Conservation (phyloP, 2,113 vertebrate genomes). For the Muntiacus muntjak region DNA sequence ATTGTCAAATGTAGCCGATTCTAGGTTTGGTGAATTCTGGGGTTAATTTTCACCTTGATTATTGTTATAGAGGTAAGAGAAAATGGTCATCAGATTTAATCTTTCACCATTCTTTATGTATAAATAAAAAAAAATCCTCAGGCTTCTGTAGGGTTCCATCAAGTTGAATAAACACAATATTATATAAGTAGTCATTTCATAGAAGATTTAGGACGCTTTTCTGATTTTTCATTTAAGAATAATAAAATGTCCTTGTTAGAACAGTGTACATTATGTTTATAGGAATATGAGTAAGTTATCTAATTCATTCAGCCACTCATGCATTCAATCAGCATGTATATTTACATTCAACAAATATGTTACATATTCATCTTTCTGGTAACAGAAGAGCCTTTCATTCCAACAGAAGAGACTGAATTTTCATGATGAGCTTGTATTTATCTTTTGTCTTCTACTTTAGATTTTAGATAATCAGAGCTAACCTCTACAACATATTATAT, state of each 20-base stretch:
- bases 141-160: neutral
- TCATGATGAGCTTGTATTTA: conserved; percentile 7
- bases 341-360: conserved; percentile 31
- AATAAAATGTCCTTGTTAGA: neutral
- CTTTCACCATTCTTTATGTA: neutral
- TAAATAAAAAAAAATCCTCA: neutral
- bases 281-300: neutral
- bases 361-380: conserved; percentile 13
- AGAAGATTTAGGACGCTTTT: neutral
- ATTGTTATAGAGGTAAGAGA: neutral
- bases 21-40: neutral
- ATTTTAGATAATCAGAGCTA: neutral
- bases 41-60: neutral
- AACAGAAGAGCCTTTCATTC: neutral
- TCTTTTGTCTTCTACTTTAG: neutral
- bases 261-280: neutral
- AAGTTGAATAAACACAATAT: neutral
- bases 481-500: neutral
- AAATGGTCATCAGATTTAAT: neutral
- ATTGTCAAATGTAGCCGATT: neutral
- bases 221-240: conserved; percentile 11
- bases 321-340: neutral
- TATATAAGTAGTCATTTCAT: neutral
- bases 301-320: neutral
- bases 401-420: neutral